Conservation (phyloP, 2,888 invertebrate genomes). For the Heliconius hortense region DNA sequence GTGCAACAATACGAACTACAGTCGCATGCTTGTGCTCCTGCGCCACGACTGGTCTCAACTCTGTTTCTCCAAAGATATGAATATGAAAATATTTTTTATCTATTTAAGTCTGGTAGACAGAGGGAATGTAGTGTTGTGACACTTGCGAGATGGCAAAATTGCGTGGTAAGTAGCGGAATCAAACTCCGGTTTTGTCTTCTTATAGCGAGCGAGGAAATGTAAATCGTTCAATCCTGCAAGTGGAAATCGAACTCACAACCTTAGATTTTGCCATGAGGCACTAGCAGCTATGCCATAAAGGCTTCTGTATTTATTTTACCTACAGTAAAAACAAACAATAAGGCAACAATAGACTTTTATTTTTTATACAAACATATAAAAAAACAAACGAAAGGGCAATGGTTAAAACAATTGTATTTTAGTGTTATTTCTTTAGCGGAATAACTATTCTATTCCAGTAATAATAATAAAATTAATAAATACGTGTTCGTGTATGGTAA, state of each 20-base stretch:
- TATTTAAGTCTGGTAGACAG: not conserved
- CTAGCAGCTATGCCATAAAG: too few relatives aligned
- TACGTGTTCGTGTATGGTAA: not conserved
- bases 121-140: not conserved
- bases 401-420: constrained; percentile 1
- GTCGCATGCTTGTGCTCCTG: too few relatives aligned
- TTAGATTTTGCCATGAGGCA: too few relatives aligned
- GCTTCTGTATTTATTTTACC: not conserved
- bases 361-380: constrained; percentile 1
- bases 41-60: not conserved
- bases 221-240: not conserved
- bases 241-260: not conserved
- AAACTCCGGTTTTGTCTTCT: too few relatives aligned
- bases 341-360: not conserved
- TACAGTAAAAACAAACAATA: not conserved
- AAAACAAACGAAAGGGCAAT: not conserved
- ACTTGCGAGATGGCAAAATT: too few relatives aligned
- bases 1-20: too few relatives aligned
- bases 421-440: not conserved
- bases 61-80: too few relatives aligned
- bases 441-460: constrained; percentile 3
- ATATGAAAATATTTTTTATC: too few relatives aligned
- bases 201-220: not conserved
- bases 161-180: too few relatives aligned
- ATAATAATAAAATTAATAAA: constrained; percentile 5